Conservation (phyloP, 2,797 vertebrate genomes). For the Lindbergichthys nudifrons region DNA sequence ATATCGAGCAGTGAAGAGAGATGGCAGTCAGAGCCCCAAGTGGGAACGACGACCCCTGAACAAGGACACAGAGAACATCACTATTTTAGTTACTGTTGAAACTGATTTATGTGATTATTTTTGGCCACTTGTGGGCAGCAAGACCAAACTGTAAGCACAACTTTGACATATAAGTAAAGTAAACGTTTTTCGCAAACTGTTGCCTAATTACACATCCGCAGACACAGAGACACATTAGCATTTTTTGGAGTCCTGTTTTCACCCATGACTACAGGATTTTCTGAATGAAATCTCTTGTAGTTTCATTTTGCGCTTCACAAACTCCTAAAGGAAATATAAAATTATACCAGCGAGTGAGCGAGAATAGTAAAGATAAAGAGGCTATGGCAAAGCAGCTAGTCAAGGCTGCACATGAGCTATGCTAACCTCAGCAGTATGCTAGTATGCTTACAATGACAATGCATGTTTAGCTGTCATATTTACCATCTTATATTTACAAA, state of each 20-base stretch:
- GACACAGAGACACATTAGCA: constrained; percentile 1
- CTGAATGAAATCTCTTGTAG: not conserved
- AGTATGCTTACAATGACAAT: not conserved
- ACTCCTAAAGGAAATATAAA: not conserved
- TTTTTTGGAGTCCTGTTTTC: not conserved
- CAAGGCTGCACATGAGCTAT: not conserved
- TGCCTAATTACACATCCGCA: not conserved
- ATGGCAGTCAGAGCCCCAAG: not conserved
- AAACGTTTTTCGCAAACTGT: not conserved
- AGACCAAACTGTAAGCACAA: not conserved
- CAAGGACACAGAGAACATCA: not conserved
- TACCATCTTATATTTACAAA: not conserved
- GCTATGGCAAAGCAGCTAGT: not conserved
- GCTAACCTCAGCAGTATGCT: not conserved
- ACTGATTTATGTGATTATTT: not conserved
- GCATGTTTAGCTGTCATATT: not conserved
- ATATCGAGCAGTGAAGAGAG: not conserved
- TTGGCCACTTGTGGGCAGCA: not conserved
- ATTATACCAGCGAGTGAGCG: not conserved
- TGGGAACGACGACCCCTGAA: not conserved
- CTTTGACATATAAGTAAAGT: not conserved
- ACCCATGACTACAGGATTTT: not conserved
- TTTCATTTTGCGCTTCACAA: not conserved
- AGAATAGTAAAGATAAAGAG: not conserved
- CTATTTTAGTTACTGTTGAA: not conserved